Evolutionary conservation across 2,888 invertebrate species (phyloP), one percentile per base, ranked within the genome.

Genomic region (Eristalis tenax): DNA sequence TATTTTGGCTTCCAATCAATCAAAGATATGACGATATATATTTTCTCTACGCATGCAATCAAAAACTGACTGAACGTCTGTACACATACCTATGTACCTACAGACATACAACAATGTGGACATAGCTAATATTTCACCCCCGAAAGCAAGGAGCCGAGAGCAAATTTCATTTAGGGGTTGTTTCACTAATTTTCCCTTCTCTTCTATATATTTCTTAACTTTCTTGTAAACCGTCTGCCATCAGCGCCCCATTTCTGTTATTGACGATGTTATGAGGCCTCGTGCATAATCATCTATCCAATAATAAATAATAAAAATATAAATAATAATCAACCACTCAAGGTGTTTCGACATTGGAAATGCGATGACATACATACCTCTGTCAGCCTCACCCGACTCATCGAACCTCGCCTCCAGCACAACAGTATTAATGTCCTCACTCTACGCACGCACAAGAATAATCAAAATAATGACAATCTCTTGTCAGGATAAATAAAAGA

Each of bases 1-100:
- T 81, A 85, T 85, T 77, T 81, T 69, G 71, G 81, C 85, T 82
- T 81, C 85, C 82, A 85, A 85, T 85, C 85, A 85, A 85, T 85
- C 85, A 85, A 69, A 81, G 85, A 81, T 81, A 18, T 8, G 18
- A 50, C 50, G 50, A 50, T 18, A 18, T 77, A 50, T 50, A 50
- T 50, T 73, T 40, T 77, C 73, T 66, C n/a, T 18, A 50, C 50
- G 50, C 18, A 50, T 50, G 50, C 50, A 50, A n/a, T 50, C 50
- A 50, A 18, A 18, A 18, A 50, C 2, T 50, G 50, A 50, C 18
- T 18, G 2, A 50, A 50, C 18, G 18, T 4, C 18, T 18, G 18
- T 18, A 50, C 18, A 5, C 6, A 18, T 50, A 50, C 50, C 5
- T 18, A 18, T 50, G 18, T 10, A n/a, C 18, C 8, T 50, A 8